phyloP scores from a whole-genome alignment of 2,113 vertebrate species.

The Aldabrachelys gigantea region DNA sequence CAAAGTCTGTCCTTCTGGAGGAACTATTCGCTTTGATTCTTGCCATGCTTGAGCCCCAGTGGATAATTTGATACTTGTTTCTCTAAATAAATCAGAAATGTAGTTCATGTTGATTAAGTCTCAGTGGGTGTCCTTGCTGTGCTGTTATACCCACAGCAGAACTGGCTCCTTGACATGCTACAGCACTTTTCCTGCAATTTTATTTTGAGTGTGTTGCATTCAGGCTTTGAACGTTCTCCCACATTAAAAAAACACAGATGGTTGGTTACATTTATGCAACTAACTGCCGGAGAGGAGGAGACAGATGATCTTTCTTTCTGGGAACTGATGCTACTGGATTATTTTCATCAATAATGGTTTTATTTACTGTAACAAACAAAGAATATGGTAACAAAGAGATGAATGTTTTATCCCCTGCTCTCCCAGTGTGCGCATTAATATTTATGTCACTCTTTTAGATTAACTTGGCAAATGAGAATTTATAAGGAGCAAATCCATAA shows the following conservation, averaged over 20 bases:
- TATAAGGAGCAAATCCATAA: constrained; percentile 5
- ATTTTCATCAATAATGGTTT: constrained; percentile 9
- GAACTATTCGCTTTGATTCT: not conserved
- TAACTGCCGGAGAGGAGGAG: constrained; percentile 1
- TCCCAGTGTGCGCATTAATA: not conserved
- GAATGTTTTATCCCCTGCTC: not conserved
- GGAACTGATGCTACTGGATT: not conserved
- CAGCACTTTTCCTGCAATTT: not conserved
- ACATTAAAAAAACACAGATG: not conserved
- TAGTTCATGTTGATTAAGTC: not conserved
- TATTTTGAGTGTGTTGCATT: constrained; percentile 3
- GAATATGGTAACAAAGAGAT: not conserved
- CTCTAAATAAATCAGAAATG: not conserved
- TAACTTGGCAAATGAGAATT: not conserved
- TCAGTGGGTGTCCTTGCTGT: accelerated
- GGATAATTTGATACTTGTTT: not conserved
- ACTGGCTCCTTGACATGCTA: not conserved
- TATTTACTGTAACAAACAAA: constrained; percentile 10
- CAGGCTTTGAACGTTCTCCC: not conserved
- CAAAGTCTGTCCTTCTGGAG: not conserved
- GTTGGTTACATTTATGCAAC: not conserved
- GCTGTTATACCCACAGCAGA: not conserved
- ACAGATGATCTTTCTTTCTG: not conserved
- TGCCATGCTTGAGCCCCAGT: not conserved
- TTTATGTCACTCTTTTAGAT: not conserved